Evolutionary conservation across 2,888 invertebrate species (phyloP), one percentile per base, ranked within the genome.

Genomic region (Gryllus longicercus): DNA sequence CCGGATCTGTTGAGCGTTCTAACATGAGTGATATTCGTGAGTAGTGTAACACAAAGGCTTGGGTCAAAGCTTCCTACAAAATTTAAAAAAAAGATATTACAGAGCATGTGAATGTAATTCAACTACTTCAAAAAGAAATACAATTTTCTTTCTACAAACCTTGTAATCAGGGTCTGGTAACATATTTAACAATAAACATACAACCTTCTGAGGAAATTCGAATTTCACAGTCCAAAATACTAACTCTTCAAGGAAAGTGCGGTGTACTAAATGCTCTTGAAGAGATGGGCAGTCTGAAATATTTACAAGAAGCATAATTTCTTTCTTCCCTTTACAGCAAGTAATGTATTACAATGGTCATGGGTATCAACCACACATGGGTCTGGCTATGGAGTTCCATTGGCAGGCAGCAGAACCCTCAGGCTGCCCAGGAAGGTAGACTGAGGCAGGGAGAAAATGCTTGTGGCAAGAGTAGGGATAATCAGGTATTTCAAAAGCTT

Each of bases 161-260:
- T 98, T 98, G 86, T 98, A 98, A 85, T 95, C 93, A 83, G 95
- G 94, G 88, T 98, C 97, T 2, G 98, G 98, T 85, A 99, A 89
- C 94, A 99, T 95, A 86, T 97, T 97, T 79, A 99, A 91, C 82
- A 99, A 88, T 83, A 98, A 92, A 86, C 98, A 98, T 79, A 98
- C 98, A 80, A 99, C 91, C 86, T 96, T 97, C 88, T 98, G 97
- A 1, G 98, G 98, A 88, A 98, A 99, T 88, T 98, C 97, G 87
- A 95, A 97, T 86, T 96, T 96, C 82, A 98, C 96, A 38, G 96
- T 97, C 98, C 99, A 99, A 89, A 99, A 98, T 84, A 98, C 95
- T 83, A 99, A 91, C 89, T 99, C 99, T 87, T 98, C 98, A 25
- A 97, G 89, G 83, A 97, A 91, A 0, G 95, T 96, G 84, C 91